These are phyloP conservation scores for Melitaea athalia DNA, from an alignment of 2,888 invertebrate genomes.

Conservation along the genomic window DNA sequence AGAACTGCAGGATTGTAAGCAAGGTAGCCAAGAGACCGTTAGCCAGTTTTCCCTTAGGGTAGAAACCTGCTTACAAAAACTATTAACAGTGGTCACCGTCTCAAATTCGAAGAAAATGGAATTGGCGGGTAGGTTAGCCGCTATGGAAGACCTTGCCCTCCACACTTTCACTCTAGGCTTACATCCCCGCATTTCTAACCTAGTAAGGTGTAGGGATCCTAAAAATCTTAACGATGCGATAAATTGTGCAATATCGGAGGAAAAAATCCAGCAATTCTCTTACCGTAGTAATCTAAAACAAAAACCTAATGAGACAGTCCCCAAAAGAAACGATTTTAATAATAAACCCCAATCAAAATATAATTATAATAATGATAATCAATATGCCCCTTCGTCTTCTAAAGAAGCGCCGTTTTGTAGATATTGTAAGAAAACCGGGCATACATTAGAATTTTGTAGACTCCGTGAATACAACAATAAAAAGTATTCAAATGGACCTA, in stretches of 20 bases:
- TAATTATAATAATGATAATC: slow-evolving; percentile 9
- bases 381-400: slow-evolving; percentile 2
- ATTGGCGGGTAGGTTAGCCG: slow-evolving; percentile 36
- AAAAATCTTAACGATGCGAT: slow-evolving; percentile 21
- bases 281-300: background rate
- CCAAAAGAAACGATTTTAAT: background rate
- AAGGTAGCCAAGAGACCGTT: background rate
- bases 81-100: background rate
- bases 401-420: slow-evolving; percentile 8
- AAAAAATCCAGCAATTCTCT: slow-evolving; percentile 19
- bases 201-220: slow-evolving; percentile 21
- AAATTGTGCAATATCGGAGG: slow-evolving; percentile 23
- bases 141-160: slow-evolving; percentile 45
- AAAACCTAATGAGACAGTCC: background rate
- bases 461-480: slow-evolving; percentile 19
- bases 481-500: slow-evolving; percentile 8
- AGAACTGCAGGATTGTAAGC: background rate
- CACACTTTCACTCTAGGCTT: slow-evolving; percentile 36
- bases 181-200: slow-evolving; percentile 14
- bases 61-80: background rate
- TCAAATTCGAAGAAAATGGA: background rate
- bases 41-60: background rate
- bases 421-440: slow-evolving; percentile 18
- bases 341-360: background rate
- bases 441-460: slow-evolving; percentile 14